Conservation (phyloP, 2,797 vertebrate species). For the Poeciliopsis paucimaculata region DNA sequence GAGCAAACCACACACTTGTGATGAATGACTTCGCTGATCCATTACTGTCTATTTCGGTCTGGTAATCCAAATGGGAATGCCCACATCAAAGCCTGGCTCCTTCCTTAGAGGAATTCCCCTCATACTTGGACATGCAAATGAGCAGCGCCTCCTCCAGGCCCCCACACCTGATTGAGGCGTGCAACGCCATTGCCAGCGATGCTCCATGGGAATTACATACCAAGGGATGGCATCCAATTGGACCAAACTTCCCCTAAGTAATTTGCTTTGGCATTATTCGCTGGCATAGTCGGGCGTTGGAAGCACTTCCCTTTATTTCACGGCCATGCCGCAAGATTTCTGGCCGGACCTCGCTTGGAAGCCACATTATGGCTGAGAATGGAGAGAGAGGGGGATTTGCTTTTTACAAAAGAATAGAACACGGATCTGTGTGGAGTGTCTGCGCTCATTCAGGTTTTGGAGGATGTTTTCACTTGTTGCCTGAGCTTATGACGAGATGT, state of each 20-base stretch:
- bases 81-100: conserved; percentile 79
- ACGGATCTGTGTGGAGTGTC: conserved; percentile 72
- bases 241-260: conserved; percentile 82
- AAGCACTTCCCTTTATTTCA: conserved; percentile 77
- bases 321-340: conserved; percentile 75
- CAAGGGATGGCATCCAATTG: conserved; percentile 83
- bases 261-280: conserved; percentile 82
- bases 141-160: conserved; percentile 74
- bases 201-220: conserved; percentile 82
- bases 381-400: conserved; percentile 75
- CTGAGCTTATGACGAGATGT: conserved; percentile 71
- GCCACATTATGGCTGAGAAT: conserved; percentile 70
- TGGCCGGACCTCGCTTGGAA: conserved; percentile 82
- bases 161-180: conserved; percentile 82
- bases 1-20: conserved; percentile 65
- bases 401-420: conserved; percentile 75
- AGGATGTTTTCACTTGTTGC: conserved; percentile 73
- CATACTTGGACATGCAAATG: conserved; percentile 83
- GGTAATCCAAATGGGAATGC: conserved; percentile 80
- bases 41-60: conserved; percentile 81
- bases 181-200: conserved; percentile 77
- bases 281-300: conserved; percentile 78
- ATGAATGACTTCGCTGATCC: conserved; percentile 81
- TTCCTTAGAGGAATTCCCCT: conserved; percentile 78
- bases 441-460: conserved; percentile 72